Conservation (phyloP, 2,888 invertebrate species). For the Drosophila macrospina region DNA sequence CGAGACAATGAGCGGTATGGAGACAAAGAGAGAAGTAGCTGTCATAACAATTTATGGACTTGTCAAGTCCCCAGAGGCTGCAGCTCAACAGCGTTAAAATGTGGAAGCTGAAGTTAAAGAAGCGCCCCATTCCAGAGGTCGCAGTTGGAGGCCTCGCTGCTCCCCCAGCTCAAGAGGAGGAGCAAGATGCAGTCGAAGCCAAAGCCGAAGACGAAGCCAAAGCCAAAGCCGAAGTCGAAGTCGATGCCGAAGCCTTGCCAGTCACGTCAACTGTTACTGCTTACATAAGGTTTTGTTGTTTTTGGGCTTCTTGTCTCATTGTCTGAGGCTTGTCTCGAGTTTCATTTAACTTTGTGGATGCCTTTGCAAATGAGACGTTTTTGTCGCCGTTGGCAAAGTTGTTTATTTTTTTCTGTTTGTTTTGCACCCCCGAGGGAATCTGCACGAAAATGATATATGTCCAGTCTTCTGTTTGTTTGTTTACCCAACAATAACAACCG, state of each 20-base stretch:
- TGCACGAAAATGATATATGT: conserved; percentile 43
- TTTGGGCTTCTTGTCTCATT: conserved; percentile 21
- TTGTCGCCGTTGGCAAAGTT: conserved; percentile 44
- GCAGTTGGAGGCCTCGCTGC: conserved; percentile 14
- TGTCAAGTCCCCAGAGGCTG: conserved; percentile 31
- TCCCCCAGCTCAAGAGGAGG: conserved; percentile 2
- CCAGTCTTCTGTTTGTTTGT: conserved; percentile 49
- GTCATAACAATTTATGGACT: conserved; percentile 72
- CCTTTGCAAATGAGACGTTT: conserved; percentile 59
- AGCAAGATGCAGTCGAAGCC: background rate
- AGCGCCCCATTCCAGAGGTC: conserved; percentile 47
- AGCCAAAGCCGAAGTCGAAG: too few species aligned
- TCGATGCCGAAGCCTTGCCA: conserved; percentile 62
- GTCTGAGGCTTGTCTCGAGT: conserved; percentile 46
- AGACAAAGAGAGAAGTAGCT: conserved; percentile 31
- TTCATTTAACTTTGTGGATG: conserved; percentile 54
- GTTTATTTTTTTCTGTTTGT: conserved; percentile 51
- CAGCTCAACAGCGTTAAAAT: conserved; percentile 24
- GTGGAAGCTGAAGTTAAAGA: conserved; percentile 23
- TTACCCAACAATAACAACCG: conserved; percentile 27
- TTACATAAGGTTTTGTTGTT: conserved; percentile 60
- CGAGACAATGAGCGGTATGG: background rate
- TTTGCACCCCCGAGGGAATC: conserved; percentile 26
- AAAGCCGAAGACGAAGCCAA: background rate
- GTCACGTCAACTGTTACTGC: conserved; percentile 62